phyloP scores from a whole-genome alignment of 1,140 invertebrate species.

The Cryptotermes secundus region DNA sequence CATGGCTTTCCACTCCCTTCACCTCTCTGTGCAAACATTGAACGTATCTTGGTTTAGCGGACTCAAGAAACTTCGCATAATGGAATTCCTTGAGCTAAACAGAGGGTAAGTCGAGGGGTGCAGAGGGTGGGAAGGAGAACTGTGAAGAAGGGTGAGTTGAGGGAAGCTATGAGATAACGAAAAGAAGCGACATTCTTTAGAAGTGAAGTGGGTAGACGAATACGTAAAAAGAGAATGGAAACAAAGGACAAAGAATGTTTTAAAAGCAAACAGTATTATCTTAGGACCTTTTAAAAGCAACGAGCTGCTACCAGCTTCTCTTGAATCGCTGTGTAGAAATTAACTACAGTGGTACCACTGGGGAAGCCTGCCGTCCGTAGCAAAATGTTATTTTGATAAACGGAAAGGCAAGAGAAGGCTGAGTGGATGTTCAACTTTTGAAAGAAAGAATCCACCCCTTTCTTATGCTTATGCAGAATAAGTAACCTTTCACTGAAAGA shows the following conservation, averaged over 20 bases:
- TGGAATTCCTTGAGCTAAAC: conserved; percentile 30
- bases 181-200: conserved; percentile 30
- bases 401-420: not conserved
- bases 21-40: conserved; percentile 15
- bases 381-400: conserved; percentile 26
- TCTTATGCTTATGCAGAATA: not conserved
- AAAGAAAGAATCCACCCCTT: not conserved
- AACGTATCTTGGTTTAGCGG: conserved; percentile 28
- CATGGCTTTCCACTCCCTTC: not conserved
- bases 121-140: not conserved
- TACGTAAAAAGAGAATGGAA: conserved; percentile 22
- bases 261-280: conserved; percentile 35
- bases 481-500: not conserved
- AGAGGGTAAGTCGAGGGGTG: not conserved
- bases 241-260: conserved; percentile 32
- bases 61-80: conserved; percentile 23
- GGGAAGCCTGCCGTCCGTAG: not conserved
- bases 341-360: conserved; percentile 23
- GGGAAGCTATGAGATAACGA: conserved; percentile 21
- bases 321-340: conserved; percentile 5
- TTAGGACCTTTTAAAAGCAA: conserved; percentile 31
- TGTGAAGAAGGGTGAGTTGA: not conserved
- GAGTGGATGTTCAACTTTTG: conserved; percentile 16
- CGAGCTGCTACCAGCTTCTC: not conserved
- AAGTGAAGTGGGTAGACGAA: conserved; percentile 29